Conservation (phyloP, 2,888 invertebrate genomes). For the Balanococcus diminutus region DNA sequence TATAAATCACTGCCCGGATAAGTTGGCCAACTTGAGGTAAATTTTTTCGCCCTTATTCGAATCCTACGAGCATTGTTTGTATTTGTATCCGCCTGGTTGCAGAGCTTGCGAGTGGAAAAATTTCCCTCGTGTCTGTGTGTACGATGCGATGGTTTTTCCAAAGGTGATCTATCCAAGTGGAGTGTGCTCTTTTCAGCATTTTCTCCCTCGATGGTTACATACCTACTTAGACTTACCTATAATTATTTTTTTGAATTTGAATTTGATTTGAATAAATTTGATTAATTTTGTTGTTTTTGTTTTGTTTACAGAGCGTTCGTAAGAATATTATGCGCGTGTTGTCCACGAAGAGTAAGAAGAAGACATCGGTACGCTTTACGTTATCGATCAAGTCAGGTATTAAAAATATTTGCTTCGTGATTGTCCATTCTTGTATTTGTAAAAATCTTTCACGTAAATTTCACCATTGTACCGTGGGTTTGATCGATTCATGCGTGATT, state of each 20-base stretch:
- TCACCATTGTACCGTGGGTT: background rate
- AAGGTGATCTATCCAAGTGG: too few relatives aligned
- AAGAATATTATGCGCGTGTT: slow-evolving; percentile 87
- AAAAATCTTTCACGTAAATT: background rate
- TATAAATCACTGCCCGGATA: slow-evolving; percentile 4
- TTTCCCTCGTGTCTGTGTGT: too few relatives aligned
- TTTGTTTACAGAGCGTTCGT: slow-evolving; percentile 82
- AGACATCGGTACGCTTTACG: slow-evolving; percentile 85
- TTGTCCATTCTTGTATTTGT: background rate
- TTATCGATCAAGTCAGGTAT: slow-evolving; percentile 84
- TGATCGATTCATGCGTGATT: background rate
- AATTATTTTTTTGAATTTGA: background rate
- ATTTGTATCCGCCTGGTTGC: background rate
- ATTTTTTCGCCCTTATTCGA: background rate
- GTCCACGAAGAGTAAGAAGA: slow-evolving; percentile 78
- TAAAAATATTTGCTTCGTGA: slow-evolving; percentile 59
- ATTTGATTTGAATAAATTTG: background rate
- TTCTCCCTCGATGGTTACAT: too few relatives aligned
- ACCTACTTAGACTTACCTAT: too few relatives aligned
- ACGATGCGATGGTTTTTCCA: too few relatives aligned
- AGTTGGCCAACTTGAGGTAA: background rate
- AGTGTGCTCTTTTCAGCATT: too few relatives aligned
- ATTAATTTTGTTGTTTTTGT: background rate
- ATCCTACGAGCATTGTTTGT: background rate
- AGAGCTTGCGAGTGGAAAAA: too few relatives aligned